Conservation (phyloP, 1,140 invertebrate species). For the Polypedilum pembai region DNA sequence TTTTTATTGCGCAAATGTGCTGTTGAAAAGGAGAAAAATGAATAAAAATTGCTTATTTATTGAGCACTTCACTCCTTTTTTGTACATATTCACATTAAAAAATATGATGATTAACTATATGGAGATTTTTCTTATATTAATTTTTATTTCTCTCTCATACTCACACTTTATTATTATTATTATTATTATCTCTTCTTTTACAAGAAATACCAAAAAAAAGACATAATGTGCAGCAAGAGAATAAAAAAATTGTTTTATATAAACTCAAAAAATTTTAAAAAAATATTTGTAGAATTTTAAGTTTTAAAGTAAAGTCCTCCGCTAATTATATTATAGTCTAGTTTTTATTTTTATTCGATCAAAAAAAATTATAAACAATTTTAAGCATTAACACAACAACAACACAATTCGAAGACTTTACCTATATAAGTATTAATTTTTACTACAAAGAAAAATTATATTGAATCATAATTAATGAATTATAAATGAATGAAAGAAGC, state of each 20-base stretch:
- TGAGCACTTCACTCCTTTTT: conserved; percentile 16
- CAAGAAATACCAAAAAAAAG: not conserved
- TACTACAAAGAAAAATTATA: not conserved
- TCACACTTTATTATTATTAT: not conserved
- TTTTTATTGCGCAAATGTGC: not conserved
- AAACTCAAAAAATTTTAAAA: not conserved
- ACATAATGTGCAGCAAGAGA: not conserved
- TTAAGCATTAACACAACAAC: not conserved
- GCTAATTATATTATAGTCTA: not conserved
- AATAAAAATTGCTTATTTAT: conserved; percentile 19
- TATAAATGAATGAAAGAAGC: not conserved
- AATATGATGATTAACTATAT: conserved; percentile 3
- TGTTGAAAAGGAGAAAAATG: not conserved
- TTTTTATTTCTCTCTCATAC: not conserved
- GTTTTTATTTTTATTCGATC: too few species aligned
- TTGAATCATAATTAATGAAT: not conserved
- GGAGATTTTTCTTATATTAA: conserved; percentile 14
- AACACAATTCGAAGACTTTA: conserved; percentile 24
- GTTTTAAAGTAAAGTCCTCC: not conserved
- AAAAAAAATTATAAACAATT: not conserved
- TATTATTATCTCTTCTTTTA: not conserved
- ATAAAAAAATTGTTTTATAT: not conserved
- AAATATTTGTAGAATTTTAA: not conserved
- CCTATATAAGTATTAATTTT: conserved; percentile 26
- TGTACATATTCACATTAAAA: not conserved